These are phyloP conservation scores for Ophiodon elongatus DNA, from an alignment of 2,113 vertebrate genomes.

Conservation along the genomic window DNA sequence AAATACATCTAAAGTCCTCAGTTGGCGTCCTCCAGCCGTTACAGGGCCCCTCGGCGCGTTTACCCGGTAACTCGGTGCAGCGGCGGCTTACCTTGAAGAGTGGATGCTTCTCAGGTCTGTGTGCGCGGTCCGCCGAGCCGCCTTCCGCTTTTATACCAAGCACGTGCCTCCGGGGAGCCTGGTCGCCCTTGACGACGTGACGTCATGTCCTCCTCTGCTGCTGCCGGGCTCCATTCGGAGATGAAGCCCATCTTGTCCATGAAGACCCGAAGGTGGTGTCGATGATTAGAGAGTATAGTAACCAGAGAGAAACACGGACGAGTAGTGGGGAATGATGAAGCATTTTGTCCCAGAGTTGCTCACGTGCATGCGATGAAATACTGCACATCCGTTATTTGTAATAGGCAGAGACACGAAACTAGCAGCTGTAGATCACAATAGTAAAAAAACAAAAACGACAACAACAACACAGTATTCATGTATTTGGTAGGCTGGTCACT, in stretches of 20 bases:
- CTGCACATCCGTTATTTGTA: neutral
- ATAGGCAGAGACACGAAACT: neutral
- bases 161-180: constrained; percentile 73
- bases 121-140: constrained; percentile 34
- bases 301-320: neutral
- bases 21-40: accelerated
- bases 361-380: constrained; percentile 19
- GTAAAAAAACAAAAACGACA: neutral
- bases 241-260: neutral
- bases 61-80: neutral
- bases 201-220: constrained; percentile 72
- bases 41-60: accelerated
- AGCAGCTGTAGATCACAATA: neutral
- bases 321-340: constrained; percentile 22
- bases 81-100: constrained; percentile 51
- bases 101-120: constrained; percentile 73
- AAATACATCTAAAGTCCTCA: neutral
- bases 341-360: neutral
- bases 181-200: constrained; percentile 81
- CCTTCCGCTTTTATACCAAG: constrained; percentile 75
- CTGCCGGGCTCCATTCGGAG: constrained; percentile 59
- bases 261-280: neutral
- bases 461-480: neutral
- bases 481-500: neutral
- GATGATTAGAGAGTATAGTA: neutral